Percentiles rank a stretch among this genome's conserved stretches.
Conservation (phyloP, 2,113 vertebrate species). For the Osmerus mordax region DNA sequence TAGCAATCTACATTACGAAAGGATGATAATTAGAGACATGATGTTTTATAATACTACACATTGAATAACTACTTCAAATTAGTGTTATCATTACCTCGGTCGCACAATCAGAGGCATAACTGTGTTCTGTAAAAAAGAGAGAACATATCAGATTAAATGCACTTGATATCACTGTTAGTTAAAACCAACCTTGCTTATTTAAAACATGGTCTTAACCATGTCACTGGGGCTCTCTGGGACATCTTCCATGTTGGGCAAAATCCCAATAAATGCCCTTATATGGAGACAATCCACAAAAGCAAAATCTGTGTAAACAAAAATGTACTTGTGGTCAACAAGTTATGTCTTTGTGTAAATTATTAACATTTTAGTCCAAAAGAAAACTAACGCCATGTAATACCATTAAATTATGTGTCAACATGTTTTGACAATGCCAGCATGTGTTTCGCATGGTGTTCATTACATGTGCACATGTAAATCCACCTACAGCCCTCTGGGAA, state of each 20-base stretch:
- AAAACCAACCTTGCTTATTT: no score
- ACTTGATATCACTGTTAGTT: no score
- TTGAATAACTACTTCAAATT: no score
- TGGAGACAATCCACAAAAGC: background rate
- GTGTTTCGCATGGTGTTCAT: background rate
- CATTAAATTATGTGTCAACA: background rate
- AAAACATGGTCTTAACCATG: background rate
- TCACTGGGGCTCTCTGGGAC: background rate
- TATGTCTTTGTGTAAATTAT: background rate
- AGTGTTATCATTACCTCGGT: no score
- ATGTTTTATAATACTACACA: no score
- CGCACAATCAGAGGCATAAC: no score
- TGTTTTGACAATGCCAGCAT: background rate
- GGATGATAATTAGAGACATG: no score
- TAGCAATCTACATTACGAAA: no score
- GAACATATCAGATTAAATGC: no score
- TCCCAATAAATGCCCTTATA: background rate
- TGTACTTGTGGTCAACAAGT: background rate
- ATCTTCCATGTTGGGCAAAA: background rate
- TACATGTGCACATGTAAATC: background rate
- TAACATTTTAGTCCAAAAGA: background rate
- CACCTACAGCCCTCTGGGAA: background rate
- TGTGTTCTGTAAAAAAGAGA: no score
- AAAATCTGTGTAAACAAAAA: background rate
- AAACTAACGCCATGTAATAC: background rate